Evolutionary conservation across 2,888 invertebrate species (phyloP).

Genomic region (Salpingus planirostris): DNA sequence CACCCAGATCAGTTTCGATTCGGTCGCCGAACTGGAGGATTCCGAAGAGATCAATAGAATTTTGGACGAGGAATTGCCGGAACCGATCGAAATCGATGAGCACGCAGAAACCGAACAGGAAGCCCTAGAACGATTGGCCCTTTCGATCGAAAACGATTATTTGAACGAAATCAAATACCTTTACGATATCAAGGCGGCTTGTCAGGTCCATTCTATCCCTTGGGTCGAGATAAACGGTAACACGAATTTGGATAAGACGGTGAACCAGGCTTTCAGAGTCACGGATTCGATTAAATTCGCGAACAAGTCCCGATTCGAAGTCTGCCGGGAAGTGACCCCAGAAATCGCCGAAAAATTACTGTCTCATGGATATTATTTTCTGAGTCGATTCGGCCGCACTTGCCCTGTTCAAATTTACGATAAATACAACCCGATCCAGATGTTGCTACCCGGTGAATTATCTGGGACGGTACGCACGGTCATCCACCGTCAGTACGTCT

Average conservation of each 20-base stretch:
- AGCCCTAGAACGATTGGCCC: slow-evolving; percentile 42
- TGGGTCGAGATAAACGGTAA: slow-evolving; percentile 39
- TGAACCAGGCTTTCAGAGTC: slow-evolving; percentile 24
- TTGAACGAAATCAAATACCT: slow-evolving; percentile 43
- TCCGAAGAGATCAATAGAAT: slow-evolving; percentile 40
- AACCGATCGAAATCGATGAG: slow-evolving; percentile 35
- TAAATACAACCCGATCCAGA: slow-evolving; percentile 43
- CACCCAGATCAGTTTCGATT: slow-evolving; percentile 36
- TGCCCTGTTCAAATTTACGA: slow-evolving; percentile 56
- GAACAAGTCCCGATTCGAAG: slow-evolving; percentile 48
- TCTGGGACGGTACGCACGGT: slow-evolving; percentile 46
- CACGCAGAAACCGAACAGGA: slow-evolving; percentile 42
- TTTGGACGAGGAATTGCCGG: slow-evolving; percentile 38
- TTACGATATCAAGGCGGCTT: slow-evolving; percentile 36
- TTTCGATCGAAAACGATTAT: slow-evolving; percentile 42
- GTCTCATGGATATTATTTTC: slow-evolving; percentile 49
- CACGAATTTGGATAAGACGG: slow-evolving; percentile 31
- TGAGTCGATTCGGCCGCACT: slow-evolving; percentile 54
- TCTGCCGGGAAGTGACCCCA: slow-evolving; percentile 45
- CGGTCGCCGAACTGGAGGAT: slow-evolving; percentile 45
- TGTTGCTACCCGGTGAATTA: slow-evolving; percentile 42
- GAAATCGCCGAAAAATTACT: slow-evolving; percentile 51
- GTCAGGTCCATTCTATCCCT: slow-evolving; percentile 43
- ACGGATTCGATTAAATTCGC: slow-evolving; percentile 40
- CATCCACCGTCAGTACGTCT: slow-evolving; percentile 51